A percentile compares a stretch with the other conserved stretches of the same genome.
Conservation (phyloP, 2,797 vertebrate genomes). For the Discoglossus pictus region DNA sequence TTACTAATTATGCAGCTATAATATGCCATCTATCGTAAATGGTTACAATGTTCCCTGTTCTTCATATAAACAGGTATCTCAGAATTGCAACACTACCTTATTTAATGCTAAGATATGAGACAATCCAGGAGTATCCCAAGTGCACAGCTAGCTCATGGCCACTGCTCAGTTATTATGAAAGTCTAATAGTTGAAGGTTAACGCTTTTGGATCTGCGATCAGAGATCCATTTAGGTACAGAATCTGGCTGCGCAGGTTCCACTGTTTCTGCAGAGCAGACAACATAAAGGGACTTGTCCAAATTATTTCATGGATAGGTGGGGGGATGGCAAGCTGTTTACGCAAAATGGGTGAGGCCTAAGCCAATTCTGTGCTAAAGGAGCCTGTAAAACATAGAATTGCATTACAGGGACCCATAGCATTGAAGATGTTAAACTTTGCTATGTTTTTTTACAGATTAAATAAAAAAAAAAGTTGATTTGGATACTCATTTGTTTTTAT, state of each 20-base stretch:
- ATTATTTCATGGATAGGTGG: conserved; percentile 10
- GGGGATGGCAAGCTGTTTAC: not conserved
- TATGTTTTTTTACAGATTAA: conserved; percentile 48
- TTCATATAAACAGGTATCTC: too few species aligned
- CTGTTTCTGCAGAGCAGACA: conserved; percentile 35
- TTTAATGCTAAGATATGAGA: too few species aligned
- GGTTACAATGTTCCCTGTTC: too few species aligned
- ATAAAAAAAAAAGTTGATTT: conserved; percentile 37
- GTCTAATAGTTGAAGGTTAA: conserved; percentile 13
- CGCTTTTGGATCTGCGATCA: not conserved
- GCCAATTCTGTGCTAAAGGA: conserved; percentile 30
- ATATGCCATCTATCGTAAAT: too few species aligned
- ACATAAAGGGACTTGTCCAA: conserved; percentile 1
- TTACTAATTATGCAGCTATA: too few species aligned
- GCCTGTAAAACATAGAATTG: conserved; percentile 20
- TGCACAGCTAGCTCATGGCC: conserved; percentile 9
- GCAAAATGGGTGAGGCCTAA: conserved; percentile 35
- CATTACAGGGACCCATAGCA: conserved; percentile 22
- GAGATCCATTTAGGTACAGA: conserved; percentile 11
- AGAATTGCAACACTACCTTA: too few species aligned
- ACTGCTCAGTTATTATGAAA: conserved; percentile 4
- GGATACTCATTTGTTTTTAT: conserved; percentile 10
- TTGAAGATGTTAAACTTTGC: conserved; percentile 25
- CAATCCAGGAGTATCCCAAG: conserved; percentile 27
- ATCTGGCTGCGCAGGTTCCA: conserved; percentile 1